Conservation (phyloP, 2,113 vertebrate species). For the Octodon degus region DNA sequence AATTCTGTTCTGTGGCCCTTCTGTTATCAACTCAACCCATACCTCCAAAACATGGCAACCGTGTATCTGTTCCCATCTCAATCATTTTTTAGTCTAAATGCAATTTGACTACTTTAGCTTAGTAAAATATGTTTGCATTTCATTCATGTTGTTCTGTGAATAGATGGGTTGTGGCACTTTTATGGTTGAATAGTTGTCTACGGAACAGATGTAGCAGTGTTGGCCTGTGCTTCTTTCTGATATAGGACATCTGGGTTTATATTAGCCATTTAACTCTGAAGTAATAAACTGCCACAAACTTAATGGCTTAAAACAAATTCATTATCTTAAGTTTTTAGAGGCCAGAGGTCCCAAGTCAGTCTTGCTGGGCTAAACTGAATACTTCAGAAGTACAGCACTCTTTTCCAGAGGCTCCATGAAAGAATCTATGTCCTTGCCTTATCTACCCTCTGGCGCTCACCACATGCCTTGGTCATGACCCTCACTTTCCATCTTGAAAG, state of each 20-base stretch:
- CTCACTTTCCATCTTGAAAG: background rate
- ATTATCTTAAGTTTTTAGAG: background rate
- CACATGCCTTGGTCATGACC: background rate
- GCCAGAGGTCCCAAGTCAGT: background rate
- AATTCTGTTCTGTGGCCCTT: background rate
- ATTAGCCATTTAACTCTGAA: background rate
- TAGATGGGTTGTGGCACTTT: background rate
- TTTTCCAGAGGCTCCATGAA: background rate
- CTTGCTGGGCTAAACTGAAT: background rate
- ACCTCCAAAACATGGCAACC: background rate
- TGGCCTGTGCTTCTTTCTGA: background rate
- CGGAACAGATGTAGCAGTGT: background rate
- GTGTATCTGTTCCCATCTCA: background rate
- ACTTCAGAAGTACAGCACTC: background rate
- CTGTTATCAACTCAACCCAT: background rate
- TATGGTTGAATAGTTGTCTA: background rate
- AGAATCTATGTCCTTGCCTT: background rate
- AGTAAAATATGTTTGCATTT: background rate
- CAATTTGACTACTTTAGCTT: background rate
- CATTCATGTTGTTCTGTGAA: background rate
- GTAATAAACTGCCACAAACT: background rate
- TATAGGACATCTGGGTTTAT: background rate
- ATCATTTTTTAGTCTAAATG: background rate
- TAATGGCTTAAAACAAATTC: background rate
- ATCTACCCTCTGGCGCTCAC: background rate